Base-by-base conservation (phyloP, 2,888 invertebrate species). In the Lingula anatina region DNA sequence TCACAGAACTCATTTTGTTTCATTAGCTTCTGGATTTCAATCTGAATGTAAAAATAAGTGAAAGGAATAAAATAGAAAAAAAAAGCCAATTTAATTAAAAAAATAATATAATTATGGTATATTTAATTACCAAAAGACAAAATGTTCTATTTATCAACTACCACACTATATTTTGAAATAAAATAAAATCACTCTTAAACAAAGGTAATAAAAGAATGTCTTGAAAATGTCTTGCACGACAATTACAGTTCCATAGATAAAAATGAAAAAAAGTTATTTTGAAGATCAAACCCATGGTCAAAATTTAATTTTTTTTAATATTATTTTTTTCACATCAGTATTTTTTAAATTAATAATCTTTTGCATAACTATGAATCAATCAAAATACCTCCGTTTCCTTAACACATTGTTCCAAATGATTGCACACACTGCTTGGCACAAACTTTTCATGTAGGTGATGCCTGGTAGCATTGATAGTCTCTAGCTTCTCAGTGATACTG, bases 371-470 rank as follows among this genome's bases (percentile, higher is more conserved):
- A n/a, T n/a, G n/a, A n/a, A n/a, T n/a, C n/a, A n/a, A n/a, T n/a
- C n/a, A n/a, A n/a, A n/a, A 31, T 57, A 73, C 74, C 68, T 74
- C 73, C 5, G 73, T 73, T 55, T 74, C 74, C 52, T 73, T 74
- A 50, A 74, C 70, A 56, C 74, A 73, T 52, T 73, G 72, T 51
- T 73, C 71, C 27, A 74, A 58, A 52, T 73, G 70, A 20, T 65
- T 66, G 53, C 71, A 71, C 31, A 73, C 73, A 37, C 68, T 68
- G 7, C 69, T 50, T 5, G 74, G 73, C 1, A 74, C 73, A 60
- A 60, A 67, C 24, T 73, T 65, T n/a, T 62, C 64, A 31, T 69
- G 55, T 9, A 72, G 61, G 45, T 61, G 61, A 3, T 56, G 48
- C 15, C 63, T 51, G 36, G 71, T 55, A n/a, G 60, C 60, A 36